Evolutionary conservation across 2,888 invertebrate genomes (phyloP), one percentile per base, ranked within the genome.

Genomic region (Hypomecis punctinalis): DNA sequence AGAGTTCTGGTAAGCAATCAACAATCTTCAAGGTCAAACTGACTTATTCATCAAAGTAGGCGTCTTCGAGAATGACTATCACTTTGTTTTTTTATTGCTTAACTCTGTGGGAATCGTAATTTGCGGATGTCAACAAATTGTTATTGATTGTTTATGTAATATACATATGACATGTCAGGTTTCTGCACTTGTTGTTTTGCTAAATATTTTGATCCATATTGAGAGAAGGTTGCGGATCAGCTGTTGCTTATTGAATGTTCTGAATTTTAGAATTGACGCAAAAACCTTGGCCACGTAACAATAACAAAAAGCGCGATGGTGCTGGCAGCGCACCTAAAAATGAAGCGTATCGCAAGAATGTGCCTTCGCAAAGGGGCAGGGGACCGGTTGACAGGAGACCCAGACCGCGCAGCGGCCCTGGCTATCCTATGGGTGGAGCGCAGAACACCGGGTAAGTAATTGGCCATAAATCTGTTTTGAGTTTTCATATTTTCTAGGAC

Each of bases 321-420:
- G 86, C 90, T 78, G 94, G 94, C 69, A 82, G 76, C 75, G 82
- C 93, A 70, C 94, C 94, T 72, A 93, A 94, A 85, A 96, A 96
- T 85, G 94, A 95, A 84, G 94, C 94, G 77, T 94, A 94, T 77
- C 87, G 90, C 9, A 90, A 87, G 76, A 97, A 96, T 90, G 95
- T 95, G 69, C 91, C 93, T 78, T 89, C 95, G 76, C 96, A 96
- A 84, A 95, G 95, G 84, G 92, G 94, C 81, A 95, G 95, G 91
- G 93, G 93, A 80, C 93, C 94, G 89, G 94, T 95, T 90, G 96
- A 96, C 89, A 94, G 96, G 90, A 96, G 96, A 82, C 94, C 95
- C 90, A 94, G 95, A 80, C 91, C 96, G 84, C 95, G 96, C 84
- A 91, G 78, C 69, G 82, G 93, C 85, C 75, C 91, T 79, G 88